Conservation (phyloP, 2,113 vertebrate species). For the Daboia siamensis region DNA sequence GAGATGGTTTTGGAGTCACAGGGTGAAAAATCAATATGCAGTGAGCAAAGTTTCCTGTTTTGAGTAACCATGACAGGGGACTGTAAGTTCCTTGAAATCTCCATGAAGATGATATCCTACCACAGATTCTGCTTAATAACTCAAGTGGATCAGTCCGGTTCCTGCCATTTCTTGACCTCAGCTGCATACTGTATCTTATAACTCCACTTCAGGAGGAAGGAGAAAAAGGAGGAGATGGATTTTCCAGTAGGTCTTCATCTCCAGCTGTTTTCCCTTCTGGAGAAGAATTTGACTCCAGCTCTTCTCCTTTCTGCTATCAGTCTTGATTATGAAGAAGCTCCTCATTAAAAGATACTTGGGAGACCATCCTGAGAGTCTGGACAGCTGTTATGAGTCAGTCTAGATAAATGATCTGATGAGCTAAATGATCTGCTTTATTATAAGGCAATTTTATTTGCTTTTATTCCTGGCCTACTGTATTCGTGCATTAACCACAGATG, state of each 20-base stretch:
- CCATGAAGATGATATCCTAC: not conserved
- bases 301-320: not conserved
- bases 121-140: not conserved
- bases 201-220: not conserved
- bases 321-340: not conserved
- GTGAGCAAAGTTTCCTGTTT: not conserved
- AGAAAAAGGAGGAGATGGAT: not conserved
- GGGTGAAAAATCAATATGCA: not conserved
- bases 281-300: not conserved
- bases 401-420: not conserved
- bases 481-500: not conserved
- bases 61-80: not conserved
- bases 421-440: not conserved
- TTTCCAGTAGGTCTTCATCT: not conserved
- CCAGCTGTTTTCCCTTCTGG: not conserved
- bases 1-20: not conserved
- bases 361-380: not conserved
- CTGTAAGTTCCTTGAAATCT: not conserved
- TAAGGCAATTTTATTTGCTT: not conserved
- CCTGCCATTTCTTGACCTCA: not conserved
- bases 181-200: not conserved
- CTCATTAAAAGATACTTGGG: not conserved
- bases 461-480: not conserved
- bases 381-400: not conserved
- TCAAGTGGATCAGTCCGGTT: not conserved